Conservation (phyloP, 2,888 invertebrate species). For the Neocrepidodera transversa region DNA sequence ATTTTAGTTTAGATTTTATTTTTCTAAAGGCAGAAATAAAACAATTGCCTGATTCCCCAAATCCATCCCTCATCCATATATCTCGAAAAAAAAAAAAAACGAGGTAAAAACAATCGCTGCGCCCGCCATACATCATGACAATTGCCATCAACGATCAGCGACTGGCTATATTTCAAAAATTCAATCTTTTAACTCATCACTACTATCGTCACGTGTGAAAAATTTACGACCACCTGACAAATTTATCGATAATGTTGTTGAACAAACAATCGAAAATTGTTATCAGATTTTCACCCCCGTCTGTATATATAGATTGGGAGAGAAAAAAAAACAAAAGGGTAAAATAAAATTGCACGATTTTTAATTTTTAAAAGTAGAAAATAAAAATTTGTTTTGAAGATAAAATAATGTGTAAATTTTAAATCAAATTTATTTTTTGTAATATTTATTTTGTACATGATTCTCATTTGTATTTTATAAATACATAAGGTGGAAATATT, state of each 20-base stretch:
- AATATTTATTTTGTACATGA: no score
- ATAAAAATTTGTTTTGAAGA: no score
- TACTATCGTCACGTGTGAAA: slow-evolving; percentile 42
- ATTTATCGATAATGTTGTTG: slow-evolving; percentile 46
- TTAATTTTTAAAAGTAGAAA: no score
- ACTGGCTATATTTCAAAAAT: slow-evolving; percentile 50
- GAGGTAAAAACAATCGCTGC: slow-evolving; percentile 20
- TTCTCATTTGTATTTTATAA: no score
- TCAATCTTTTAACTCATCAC: slow-evolving; percentile 53
- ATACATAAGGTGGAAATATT: no score
- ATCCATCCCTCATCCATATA: background rate
- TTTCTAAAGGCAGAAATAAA: no score
- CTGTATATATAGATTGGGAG: no score
- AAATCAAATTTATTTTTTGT: no score
- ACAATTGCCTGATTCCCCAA: background rate
- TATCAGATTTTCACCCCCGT: background rate
- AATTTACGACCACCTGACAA: slow-evolving; percentile 50
- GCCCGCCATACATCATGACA: slow-evolving; percentile 24
- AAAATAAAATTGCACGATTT: no score
- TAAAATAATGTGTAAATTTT: no score
- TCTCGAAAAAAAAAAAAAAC: slow-evolving; percentile 9
- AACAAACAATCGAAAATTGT: slow-evolving; percentile 32
- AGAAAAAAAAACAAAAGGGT: no score
- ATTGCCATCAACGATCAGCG: slow-evolving; percentile 22
- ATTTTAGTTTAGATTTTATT: no score